These are phyloP conservation scores for Cephonodes hylas DNA, from an alignment of 2,888 invertebrate species.

Conservation along the genomic window DNA sequence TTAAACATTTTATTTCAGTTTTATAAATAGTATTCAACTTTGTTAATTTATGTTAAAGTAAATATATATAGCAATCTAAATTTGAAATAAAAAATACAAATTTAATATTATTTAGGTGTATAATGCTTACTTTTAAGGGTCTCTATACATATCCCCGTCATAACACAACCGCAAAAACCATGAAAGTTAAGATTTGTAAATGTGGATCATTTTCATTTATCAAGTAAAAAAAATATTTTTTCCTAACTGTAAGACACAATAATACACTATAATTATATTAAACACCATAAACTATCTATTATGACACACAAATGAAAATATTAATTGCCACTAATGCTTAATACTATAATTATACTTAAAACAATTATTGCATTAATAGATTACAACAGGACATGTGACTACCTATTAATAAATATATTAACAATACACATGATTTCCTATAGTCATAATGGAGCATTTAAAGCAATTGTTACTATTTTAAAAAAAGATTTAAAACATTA, in stretches of 20 bases:
- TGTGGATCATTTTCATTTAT: not conserved
- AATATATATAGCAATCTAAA: not conserved
- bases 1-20: not conserved
- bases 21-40: not conserved
- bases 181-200: slow-evolving; percentile 27
- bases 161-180: slow-evolving; percentile 49
- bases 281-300: not conserved
- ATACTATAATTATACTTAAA: slow-evolving; percentile 10
- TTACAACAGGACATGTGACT: slow-evolving; percentile 4
- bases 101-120: slow-evolving; percentile 8
- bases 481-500: slow-evolving; percentile 11
- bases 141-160: slow-evolving; percentile 20
- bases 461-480: not conserved
- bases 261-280: not conserved
- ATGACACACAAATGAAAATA: not conserved
- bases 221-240: not conserved
- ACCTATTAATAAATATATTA: slow-evolving; percentile 5
- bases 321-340: not conserved
- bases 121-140: not conserved
- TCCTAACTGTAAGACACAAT: not conserved
- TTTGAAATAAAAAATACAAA: slow-evolving; percentile 17
- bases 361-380: slow-evolving; percentile 6
- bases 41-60: not conserved
- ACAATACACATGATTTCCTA: slow-evolving; percentile 4
- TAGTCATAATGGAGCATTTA: not conserved